Percentiles rank a stretch among this genome's conserved stretches.
Evolutionary conservation across 2,797 vertebrate genomes (phyloP).

Genomic region (Phylloscopus collybita): DNA sequence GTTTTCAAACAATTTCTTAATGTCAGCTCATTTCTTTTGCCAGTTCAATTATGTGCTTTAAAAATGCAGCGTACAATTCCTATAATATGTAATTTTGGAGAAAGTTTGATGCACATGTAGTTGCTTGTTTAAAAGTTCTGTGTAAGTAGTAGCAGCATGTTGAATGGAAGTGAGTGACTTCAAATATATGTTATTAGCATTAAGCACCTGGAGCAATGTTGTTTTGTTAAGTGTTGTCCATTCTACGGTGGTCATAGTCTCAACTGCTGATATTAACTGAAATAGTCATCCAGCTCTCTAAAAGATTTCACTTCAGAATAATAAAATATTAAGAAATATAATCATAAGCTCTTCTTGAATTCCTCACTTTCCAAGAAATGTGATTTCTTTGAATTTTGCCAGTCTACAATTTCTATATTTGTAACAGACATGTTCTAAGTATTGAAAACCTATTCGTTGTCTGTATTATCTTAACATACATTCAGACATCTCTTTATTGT

Average conservation of each 20-base stretch:
- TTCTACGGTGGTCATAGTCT: background rate
- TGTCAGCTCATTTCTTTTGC: background rate
- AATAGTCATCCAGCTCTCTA: background rate
- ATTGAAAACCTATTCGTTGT: background rate
- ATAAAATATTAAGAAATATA: slow-evolving; percentile 29
- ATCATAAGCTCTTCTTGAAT: background rate
- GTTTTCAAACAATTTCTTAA: background rate
- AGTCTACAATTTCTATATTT: background rate
- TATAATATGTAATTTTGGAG: background rate
- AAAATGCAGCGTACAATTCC: background rate
- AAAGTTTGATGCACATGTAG: background rate
- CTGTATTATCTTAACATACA: background rate
- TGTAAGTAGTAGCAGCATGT: background rate
- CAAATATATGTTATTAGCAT: background rate
- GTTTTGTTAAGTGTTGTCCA: background rate
- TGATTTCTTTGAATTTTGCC: background rate
- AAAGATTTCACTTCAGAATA: slow-evolving; percentile 8
- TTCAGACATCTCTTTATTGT: background rate
- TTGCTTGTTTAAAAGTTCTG: background rate
- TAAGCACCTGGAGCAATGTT: background rate
- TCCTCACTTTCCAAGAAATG: background rate
- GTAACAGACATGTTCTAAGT: background rate
- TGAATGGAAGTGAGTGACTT: background rate
- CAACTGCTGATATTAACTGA: background rate
- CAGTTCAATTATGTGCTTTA: background rate